These are phyloP conservation scores for Desoria tigrina DNA, from an alignment of 2,888 invertebrate species.

Conservation along the genomic window DNA sequence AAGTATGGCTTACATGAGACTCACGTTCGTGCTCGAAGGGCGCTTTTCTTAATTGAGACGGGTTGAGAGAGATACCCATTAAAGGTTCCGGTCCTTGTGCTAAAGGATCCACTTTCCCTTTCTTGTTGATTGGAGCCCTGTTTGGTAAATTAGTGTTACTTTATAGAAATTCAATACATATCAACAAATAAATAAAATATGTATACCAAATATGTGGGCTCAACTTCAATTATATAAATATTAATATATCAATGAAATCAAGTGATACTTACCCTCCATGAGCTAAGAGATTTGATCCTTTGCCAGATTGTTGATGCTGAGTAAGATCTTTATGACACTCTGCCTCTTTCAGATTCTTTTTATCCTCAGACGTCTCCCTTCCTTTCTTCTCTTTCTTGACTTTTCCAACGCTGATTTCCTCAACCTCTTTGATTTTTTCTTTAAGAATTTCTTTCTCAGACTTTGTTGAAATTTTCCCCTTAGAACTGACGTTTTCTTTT, in stretches of 20 bases:
- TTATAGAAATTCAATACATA: conserved; percentile 2
- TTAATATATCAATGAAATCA: no score
- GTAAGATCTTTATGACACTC: conserved; percentile 4
- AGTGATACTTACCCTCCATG: no score
- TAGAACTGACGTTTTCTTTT: neutral
- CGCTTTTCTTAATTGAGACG: conserved; percentile 38
- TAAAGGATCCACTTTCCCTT: conserved; percentile 1
- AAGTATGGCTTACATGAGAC: conserved; percentile 18
- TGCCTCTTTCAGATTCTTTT: conserved; percentile 7
- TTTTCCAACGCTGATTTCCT: conserved; percentile 15
- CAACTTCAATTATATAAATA: neutral
- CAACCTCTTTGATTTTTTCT: conserved; percentile 35
- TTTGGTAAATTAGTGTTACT: no score
- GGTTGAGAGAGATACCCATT: conserved; percentile 52
- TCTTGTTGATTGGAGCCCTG: conserved; percentile 35
- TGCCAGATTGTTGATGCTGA: neutral
- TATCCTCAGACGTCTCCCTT: neutral
- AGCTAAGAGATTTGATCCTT: no score
- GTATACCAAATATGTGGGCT: neutral
- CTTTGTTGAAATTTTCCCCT: conserved; percentile 11
- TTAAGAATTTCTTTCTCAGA: conserved; percentile 35
- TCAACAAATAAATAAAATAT: conserved; percentile 5
- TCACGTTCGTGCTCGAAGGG: conserved; percentile 31
- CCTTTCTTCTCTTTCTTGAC: conserved; percentile 21
- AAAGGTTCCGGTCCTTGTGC: conserved; percentile 46